Evolutionary conservation across 2,797 vertebrate genomes (phyloP), one percentile per base, ranked within the genome.

Genomic region (Spinibarbus caldwelli): DNA sequence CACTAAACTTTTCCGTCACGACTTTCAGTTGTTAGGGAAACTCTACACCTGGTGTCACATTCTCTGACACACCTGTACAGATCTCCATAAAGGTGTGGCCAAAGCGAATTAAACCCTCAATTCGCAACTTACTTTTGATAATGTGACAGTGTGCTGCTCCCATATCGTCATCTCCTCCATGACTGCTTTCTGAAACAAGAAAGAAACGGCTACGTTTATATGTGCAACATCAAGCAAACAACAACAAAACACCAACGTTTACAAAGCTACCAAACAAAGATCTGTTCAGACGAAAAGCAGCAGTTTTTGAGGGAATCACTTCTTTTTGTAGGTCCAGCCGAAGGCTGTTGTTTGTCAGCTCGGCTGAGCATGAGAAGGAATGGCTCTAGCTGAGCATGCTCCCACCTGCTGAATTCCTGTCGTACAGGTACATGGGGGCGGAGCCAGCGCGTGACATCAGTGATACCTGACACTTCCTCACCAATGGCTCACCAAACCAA

Each of bases 161-260:
- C 98, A 99, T 94, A 99, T 98, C 36, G 93, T 94, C 94, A 98
- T 93, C 89, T 98, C 97, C 92, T 99, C 98, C 98, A 99, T 99
- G 89, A 93, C 93, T 86, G 94, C 84, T 89, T 95, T 94, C 95
- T 95, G 90, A 67, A 92, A 90, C 4, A 26, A 1, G 67, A 82
- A n/a, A 77, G 86, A 43, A 84, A 19, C 9, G 1, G 21, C 62
- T 66, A 57, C 29, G 12, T 72, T 43, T 3, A 52, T 17, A 49
- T 21, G 6, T 6, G n/a, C 26, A 41, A 70, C 68, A 31, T 19
- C 9, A 70, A 83, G 1, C 59, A 70, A 68, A 87, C 26, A 12
- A 73, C 38, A 80, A 5, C 0, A n/a, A 52, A 68, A 9, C 49
- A 57, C 3, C n/a, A n/a, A n/a, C 0, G 15, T 78, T 36, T 38